Base-by-base conservation (phyloP, 2,113 vertebrate species). In the Chrysochloris asiatica region DNA sequence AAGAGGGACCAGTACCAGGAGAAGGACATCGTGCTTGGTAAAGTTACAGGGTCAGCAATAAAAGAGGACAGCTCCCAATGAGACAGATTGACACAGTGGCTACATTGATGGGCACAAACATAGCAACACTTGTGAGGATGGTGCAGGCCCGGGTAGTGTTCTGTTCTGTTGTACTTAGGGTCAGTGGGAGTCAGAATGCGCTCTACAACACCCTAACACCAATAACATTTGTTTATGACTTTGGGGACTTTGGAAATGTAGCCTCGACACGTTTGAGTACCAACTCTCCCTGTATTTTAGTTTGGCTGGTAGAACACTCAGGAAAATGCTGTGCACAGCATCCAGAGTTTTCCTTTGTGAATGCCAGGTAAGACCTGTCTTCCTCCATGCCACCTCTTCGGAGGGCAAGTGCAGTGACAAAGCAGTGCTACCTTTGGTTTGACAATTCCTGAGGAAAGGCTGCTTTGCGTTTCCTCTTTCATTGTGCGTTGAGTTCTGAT, bases 381-480 rank as follows among this genome's bases (percentile, higher is more conserved):
- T 38, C 65, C 50, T 72, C 41, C 19, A 1, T 9, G 38, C 67
- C 87, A 38, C 43, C 6, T 36, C 17, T n/a, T n/a, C n/a, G n/a
- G n/a, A n/a, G n/a, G n/a, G n/a, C n/a, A n/a, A n/a, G n/a, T n/a
- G n/a, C n/a, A n/a, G n/a, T n/a, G n/a, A n/a, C n/a, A n/a, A n/a
- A n/a, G n/a, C n/a, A n/a, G n/a, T n/a, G n/a, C n/a, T n/a, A n/a
- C n/a, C 80, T 77, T 92, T 82, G 45, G 43, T 65, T 84, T 59
- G 71, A 22, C 6, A 41, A 26, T 71, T 54, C 72, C 67, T 52
- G 54, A 87, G 36, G 52, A 45, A 85, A 82, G 89, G 63, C 69
- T 83, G 2, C 77, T 91, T 89, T 91, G 83, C 59, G 24, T 84
- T 90, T 82, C 87, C 67, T 86, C 36, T 90, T 86, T 93, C 84